Evolutionary conservation across 2,797 vertebrate species (phyloP).

Genomic region (Sternotherus odoratus): DNA sequence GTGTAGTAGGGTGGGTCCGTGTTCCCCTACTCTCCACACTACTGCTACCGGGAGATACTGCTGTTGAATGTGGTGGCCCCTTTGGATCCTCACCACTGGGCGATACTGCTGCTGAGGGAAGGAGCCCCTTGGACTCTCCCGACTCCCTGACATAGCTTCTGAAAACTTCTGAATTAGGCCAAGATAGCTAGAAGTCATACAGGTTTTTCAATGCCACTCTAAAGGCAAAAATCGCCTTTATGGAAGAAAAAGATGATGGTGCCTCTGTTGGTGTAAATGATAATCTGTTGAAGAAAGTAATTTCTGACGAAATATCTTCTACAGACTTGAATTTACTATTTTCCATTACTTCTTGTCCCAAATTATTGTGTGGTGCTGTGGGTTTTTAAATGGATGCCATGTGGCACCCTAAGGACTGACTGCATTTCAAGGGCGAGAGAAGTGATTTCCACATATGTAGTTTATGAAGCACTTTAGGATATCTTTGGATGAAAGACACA

Average conservation of each 20-base stretch:
- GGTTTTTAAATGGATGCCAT: neutral
- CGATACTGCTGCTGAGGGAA: too few species aligned
- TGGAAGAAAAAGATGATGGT: neutral
- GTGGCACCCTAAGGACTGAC: neutral
- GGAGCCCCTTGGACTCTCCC: too few species aligned
- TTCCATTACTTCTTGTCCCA: neutral
- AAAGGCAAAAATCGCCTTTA: neutral
- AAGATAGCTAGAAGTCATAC: neutral
- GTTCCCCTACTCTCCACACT: too few species aligned
- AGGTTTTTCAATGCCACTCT: neutral
- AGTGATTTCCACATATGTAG: neutral
- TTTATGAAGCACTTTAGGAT: neutral
- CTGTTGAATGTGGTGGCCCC: too few species aligned
- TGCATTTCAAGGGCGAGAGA: neutral
- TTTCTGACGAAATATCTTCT: neutral
- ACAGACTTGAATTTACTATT: neutral
- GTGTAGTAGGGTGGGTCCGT: too few species aligned
- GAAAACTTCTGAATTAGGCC: neutral
- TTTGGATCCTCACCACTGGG: too few species aligned
- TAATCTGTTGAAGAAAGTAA: neutral
- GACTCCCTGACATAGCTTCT: too few species aligned
- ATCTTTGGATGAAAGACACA: fast-evolving
- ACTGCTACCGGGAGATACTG: too few species aligned
- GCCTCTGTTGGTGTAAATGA: neutral
- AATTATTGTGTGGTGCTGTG: neutral